Evolutionary conservation across 2,797 vertebrate genomes (phyloP).

Genomic region (Myioborus miniatus): DNA sequence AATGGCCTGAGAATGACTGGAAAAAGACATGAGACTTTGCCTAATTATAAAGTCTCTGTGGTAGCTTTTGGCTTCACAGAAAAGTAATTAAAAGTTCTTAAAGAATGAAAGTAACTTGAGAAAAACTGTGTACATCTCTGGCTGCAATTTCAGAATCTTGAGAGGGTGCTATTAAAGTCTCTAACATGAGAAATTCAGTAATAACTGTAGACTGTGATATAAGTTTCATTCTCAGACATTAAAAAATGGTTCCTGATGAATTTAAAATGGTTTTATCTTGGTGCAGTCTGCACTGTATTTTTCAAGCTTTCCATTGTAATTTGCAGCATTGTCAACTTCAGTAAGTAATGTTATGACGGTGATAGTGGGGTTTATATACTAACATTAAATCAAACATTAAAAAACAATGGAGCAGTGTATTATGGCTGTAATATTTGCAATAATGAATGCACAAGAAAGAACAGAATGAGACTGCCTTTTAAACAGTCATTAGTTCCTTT

Average conservation of each 20-base stretch:
- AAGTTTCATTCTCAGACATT: neutral
- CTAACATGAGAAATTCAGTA: constrained; percentile 11
- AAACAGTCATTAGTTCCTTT: neutral
- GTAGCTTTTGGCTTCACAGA: neutral
- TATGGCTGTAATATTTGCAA: neutral
- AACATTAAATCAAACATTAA: constrained; percentile 20
- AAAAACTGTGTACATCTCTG: neutral
- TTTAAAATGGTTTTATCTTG: neutral
- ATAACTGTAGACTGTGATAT: neutral
- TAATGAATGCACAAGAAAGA: neutral
- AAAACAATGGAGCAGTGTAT: constrained; percentile 2
- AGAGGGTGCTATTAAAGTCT: neutral
- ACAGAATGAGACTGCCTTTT: neutral
- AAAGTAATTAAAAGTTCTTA: constrained; percentile 40
- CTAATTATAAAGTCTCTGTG: neutral
- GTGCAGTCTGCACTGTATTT: neutral
- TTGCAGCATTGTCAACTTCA: constrained; percentile 34
- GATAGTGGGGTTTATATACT: neutral
- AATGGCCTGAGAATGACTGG: neutral
- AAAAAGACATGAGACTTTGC: neutral
- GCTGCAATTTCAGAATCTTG: neutral
- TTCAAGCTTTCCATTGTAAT: neutral
- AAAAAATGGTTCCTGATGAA: neutral
- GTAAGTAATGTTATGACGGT: neutral
- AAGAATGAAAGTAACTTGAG: neutral